Percentiles rank a stretch among this genome's conserved stretches.
phyloP scores from a whole-genome alignment of 2,113 vertebrate genomes.

The Pelusios castaneus region DNA sequence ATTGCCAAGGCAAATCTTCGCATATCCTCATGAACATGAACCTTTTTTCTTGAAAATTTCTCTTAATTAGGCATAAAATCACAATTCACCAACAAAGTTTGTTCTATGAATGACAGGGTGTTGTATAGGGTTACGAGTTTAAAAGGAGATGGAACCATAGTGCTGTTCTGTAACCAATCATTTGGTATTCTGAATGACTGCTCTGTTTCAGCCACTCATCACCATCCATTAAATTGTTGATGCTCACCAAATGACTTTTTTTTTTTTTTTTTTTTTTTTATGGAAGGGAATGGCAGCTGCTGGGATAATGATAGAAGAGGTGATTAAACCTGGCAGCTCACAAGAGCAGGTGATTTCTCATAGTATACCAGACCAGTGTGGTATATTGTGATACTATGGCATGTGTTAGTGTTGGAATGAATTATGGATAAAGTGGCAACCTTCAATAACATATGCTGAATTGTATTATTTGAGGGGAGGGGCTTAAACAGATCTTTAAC shows the following conservation, averaged over 20 bases:
- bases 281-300: neutral
- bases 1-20: slow-evolving; percentile 34
- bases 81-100: neutral
- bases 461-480: neutral
- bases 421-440: slow-evolving; percentile 13
- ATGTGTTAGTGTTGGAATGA: neutral
- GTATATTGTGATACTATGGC: neutral
- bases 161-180: neutral
- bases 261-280: neutral
- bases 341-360: neutral
- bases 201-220: neutral
- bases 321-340: neutral
- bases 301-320: neutral
- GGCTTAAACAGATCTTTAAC: slow-evolving; percentile 7
- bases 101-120: neutral
- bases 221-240: neutral
- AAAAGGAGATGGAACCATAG: neutral
- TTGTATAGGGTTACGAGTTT: slow-evolving; percentile 12
- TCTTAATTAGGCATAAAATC: slow-evolving; percentile 39
- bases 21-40: rapidly evolving
- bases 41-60: slow-evolving; percentile 24
- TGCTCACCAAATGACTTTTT: neutral
- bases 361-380: neutral
- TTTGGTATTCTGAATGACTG: neutral
- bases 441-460: slow-evolving; percentile 17